Conservation (phyloP, 1,140 invertebrate genomes). For the Linepithema humile region DNA sequence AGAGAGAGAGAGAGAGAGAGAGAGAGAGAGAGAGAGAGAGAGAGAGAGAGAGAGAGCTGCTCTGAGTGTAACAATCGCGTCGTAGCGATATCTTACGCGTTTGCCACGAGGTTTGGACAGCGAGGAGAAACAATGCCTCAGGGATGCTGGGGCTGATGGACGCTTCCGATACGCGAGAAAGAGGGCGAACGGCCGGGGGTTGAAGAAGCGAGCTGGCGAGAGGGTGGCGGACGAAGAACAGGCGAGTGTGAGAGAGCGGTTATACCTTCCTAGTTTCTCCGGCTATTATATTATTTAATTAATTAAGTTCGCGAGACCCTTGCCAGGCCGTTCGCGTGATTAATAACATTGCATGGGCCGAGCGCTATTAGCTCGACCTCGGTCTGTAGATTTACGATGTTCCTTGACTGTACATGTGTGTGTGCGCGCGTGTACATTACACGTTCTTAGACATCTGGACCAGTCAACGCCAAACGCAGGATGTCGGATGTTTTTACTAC, state of each 20-base stretch:
- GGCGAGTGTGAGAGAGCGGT: constrained; percentile 53
- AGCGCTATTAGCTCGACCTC: constrained; percentile 69
- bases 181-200: constrained; percentile 33
- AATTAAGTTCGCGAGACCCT: constrained; percentile 80
- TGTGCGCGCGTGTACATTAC: constrained; percentile 43
- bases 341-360: constrained; percentile 77
- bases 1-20: constrained; percentile 1
- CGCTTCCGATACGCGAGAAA: constrained; percentile 80
- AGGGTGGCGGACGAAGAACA: neutral
- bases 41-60: neutral
- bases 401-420: constrained; percentile 56
- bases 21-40: constrained; percentile 9
- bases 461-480: constrained; percentile 60
- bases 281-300: constrained; percentile 82
- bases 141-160: constrained; percentile 81
- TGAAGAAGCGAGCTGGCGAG: constrained; percentile 55
- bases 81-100: constrained; percentile 68
- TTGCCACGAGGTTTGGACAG: constrained; percentile 71
- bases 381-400: constrained; percentile 70
- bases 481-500: constrained; percentile 48
- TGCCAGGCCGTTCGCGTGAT: constrained; percentile 73
- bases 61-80: constrained; percentile 62
- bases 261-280: constrained; percentile 70
- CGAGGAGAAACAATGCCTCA: constrained; percentile 79
- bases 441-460: constrained; percentile 56